Evolutionary conservation across 1,140 invertebrate genomes (phyloP).

Genomic region (Diploscapter pachys): DNA sequence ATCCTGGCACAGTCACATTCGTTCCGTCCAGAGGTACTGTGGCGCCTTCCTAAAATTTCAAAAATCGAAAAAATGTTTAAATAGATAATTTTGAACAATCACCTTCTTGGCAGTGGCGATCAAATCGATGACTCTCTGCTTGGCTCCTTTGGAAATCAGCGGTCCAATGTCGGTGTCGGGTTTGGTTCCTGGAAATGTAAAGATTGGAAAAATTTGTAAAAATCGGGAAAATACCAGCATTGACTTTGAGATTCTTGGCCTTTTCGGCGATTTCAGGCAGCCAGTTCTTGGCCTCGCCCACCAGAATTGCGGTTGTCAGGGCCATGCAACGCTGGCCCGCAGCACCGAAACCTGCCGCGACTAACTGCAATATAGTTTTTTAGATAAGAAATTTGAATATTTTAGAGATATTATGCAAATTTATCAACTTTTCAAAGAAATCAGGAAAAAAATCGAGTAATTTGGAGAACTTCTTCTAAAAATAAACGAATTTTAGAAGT

Average conservation of each 20-base stretch:
- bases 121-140: constrained; percentile 78
- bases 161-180: constrained; percentile 91
- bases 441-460: constrained; percentile 17
- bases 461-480: no score
- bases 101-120: constrained; percentile 78
- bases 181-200: constrained; percentile 22
- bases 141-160: constrained; percentile 86
- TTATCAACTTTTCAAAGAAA: constrained; percentile 2
- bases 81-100: background rate
- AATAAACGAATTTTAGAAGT: no score
- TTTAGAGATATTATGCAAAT: background rate
- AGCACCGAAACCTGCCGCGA: constrained; percentile 90
- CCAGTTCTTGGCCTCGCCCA: constrained; percentile 89
- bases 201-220: no score
- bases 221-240: constrained; percentile 64
- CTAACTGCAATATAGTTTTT: constrained; percentile 62
- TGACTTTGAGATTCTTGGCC: constrained; percentile 85
- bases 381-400: no score
- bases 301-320: constrained; percentile 90
- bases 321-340: constrained; percentile 94
- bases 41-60: constrained; percentile 71
- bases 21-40: constrained; percentile 84
- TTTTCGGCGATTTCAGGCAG: constrained; percentile 78
- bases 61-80: constrained; percentile 1
- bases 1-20: constrained; percentile 69